Conservation (phyloP, 92 coral and sea anemone species). For the Porites rus region DNA sequence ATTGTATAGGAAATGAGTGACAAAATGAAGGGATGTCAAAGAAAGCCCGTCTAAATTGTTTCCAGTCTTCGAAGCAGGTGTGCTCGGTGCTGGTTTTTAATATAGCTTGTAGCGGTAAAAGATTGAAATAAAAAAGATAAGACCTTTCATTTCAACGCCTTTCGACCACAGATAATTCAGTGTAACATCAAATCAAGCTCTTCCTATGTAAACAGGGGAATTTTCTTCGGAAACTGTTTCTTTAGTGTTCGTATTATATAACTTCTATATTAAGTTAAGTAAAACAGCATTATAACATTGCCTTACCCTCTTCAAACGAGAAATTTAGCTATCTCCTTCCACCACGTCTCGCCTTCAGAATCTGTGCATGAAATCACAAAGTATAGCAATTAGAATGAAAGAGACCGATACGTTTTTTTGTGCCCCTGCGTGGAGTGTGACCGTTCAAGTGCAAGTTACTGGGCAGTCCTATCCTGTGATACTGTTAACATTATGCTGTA, state of each 20-base stretch:
- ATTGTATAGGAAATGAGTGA: conserved; percentile 27
- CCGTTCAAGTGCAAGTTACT: too few species aligned
- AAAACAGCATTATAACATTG: not conserved
- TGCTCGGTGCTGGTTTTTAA: too few species aligned
- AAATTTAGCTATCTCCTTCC: too few species aligned
- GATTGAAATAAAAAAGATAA: not conserved
- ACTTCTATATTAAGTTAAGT: too few species aligned
- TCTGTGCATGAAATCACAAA: too few species aligned
- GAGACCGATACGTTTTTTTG: too few species aligned
- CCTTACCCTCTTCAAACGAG: too few species aligned
- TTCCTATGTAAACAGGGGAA: not conserved
- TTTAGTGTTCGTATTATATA: not conserved
- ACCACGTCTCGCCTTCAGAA: too few species aligned
- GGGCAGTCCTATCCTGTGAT: too few species aligned
- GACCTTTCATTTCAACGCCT: conserved; percentile 1
- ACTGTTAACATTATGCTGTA: too few species aligned
- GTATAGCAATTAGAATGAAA: too few species aligned
- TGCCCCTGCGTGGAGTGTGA: too few species aligned
- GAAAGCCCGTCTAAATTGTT: conserved; percentile 23
- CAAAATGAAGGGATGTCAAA: not conserved
- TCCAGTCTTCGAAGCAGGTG: conserved; percentile 19
- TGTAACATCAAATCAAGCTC: not conserved
- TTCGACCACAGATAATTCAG: not conserved
- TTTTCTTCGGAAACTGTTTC: not conserved
- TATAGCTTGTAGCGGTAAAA: not conserved